Conservation (phyloP, 2,888 invertebrate genomes). For the Lasioglossum figueresi region DNA sequence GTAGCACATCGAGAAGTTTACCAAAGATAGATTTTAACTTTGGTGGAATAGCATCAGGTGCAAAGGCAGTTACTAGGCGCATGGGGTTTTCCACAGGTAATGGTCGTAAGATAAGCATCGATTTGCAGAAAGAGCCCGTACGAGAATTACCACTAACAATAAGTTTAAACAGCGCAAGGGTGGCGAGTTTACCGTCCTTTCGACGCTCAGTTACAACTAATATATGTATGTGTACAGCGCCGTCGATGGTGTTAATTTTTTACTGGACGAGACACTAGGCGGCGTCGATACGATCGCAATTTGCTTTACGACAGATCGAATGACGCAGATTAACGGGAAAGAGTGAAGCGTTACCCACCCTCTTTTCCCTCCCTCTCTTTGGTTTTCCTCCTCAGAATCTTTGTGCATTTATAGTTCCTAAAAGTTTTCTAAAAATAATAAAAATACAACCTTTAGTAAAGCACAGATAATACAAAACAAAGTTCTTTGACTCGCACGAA, state of each 20-base stretch:
- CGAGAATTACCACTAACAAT: conserved; percentile 29
- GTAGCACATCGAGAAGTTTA: too few species aligned
- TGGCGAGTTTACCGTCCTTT: conserved; percentile 12
- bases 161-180: conserved; percentile 34
- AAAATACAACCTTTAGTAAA: neutral
- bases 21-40: conserved; percentile 14
- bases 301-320: conserved; percentile 41
- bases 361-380: neutral
- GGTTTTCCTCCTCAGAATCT: too few species aligned
- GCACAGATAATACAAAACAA: neutral
- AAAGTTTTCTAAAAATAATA: neutral
- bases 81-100: conserved; percentile 9
- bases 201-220: conserved; percentile 14
- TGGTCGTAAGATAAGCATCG: conserved; percentile 42
- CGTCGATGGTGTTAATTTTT: conserved; percentile 24
- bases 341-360: neutral
- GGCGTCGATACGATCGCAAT: conserved; percentile 26
- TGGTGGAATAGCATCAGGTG: conserved; percentile 50
- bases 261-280: conserved; percentile 3
- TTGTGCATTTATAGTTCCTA: too few species aligned
- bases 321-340: conserved; percentile 31
- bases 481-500: too few species aligned
- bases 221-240: neutral
- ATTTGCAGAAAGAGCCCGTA: conserved; percentile 38
- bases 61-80: conserved; percentile 45